Evolutionary conservation across 2,888 invertebrate species (phyloP).

Genomic region (Melieria picta): DNA sequence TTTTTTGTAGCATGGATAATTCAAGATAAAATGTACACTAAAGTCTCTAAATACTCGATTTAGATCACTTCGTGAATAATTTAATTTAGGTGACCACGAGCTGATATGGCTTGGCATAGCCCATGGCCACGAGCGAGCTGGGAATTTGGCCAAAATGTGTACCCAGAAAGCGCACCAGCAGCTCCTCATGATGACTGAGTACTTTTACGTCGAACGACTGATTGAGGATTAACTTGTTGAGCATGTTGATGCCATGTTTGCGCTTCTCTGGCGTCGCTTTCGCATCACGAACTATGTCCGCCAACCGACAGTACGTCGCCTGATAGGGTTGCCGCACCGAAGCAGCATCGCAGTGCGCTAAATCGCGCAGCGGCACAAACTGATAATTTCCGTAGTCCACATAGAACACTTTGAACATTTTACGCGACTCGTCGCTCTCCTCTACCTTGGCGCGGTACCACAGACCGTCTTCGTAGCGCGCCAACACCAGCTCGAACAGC

Average conservation of each 20-base stretch:
- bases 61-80: no score
- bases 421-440: conserved; percentile 49
- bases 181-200: conserved; percentile 47
- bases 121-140: conserved; percentile 29
- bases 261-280: conserved; percentile 39
- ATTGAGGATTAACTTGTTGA: conserved; percentile 47
- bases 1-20: no score
- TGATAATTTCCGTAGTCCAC: conserved; percentile 62
- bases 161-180: conserved; percentile 47
- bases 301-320: conserved; percentile 54
- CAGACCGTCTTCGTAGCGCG: conserved; percentile 51
- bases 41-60: no score
- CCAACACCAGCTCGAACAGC: conserved; percentile 57
- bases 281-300: conserved; percentile 38
- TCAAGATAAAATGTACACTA: no score
- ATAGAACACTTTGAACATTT: conserved; percentile 56
- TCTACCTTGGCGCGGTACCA: conserved; percentile 63
- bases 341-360: conserved; percentile 52
- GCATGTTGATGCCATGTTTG: conserved; percentile 38
- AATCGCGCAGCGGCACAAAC: conserved; percentile 47
- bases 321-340: conserved; percentile 54
- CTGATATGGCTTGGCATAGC: conserved; percentile 28
- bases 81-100: neutral
- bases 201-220: conserved; percentile 46
- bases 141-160: conserved; percentile 24